These are phyloP conservation scores for Anguilla marmorata DNA, from an alignment of 2,797 vertebrate genomes.

Conservation along the genomic window DNA sequence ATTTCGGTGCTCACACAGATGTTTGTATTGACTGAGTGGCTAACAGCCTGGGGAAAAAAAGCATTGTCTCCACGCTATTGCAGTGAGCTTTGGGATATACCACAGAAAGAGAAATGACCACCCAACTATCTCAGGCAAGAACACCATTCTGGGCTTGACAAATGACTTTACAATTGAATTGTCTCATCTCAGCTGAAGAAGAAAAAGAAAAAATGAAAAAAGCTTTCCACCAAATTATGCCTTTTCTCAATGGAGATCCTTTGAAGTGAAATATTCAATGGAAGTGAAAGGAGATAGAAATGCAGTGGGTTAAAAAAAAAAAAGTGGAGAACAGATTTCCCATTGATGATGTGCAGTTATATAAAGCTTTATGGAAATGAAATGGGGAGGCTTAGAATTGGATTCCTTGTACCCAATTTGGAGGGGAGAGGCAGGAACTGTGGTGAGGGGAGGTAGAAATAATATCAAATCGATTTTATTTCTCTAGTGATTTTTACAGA, in stretches of 20 bases:
- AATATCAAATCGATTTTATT: neutral
- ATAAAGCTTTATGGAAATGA: slow-evolving; percentile 7
- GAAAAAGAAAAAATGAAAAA: neutral
- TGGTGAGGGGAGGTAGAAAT: neutral
- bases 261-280: slow-evolving; percentile 14
- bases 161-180: slow-evolving; percentile 6
- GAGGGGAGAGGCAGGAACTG: neutral
- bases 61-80: neutral
- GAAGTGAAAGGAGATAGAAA: neutral
- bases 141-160: slow-evolving; percentile 1
- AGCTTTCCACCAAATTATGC: neutral
- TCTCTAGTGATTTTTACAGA: neutral
- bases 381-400: neutral
- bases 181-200: neutral
- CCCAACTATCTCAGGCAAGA: neutral
- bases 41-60: neutral
- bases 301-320: slow-evolving; percentile 3
- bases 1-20: neutral
- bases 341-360: slow-evolving; percentile 8
- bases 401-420: neutral
- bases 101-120: neutral
- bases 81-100: neutral
- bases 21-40: neutral
- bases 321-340: neutral
- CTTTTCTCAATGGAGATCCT: neutral